Evolutionary conservation across 2,888 invertebrate species (phyloP), one percentile per base, ranked within the genome.

Genomic region (Petrolisthes manimaculis): DNA sequence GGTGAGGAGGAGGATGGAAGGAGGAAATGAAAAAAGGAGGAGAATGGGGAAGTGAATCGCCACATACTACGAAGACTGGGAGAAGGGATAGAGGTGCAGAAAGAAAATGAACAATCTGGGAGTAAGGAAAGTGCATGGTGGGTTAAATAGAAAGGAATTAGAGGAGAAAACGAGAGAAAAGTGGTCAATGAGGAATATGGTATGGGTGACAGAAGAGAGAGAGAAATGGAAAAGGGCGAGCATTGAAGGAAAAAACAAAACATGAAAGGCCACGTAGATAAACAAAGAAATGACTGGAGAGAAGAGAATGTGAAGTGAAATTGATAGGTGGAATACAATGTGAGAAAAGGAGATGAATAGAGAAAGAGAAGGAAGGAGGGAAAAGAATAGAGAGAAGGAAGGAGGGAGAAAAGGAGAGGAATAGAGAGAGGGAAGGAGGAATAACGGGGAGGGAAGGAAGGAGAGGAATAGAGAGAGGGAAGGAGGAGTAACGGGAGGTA

Each of bases 371-470:
- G 84, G 78, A 54, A 51, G 21, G 67, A 80, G 69, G 37, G 80
- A 81, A 24, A 81, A 54, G 67, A 86, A 74, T n/a, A 55, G n/a
- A 54, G 69, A 54, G 8, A 8, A 79, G 78, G 37, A 37, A 51
- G 77, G 53, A 74, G 54, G 67, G n/a, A 54, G 69, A 54, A 8
- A 5, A 78, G 77, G 24, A 67, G 67, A 83, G 53, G 74, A 21
- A 24, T 37, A 37, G 55, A 18, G 74, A 37, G 37, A 74, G 21
- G 67, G 54, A 86, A 53, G 67, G n/a, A n/a, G 78, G 51, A 83
- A 75, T 51, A 75, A 37, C 9, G 53, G 8, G 53, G 14, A 83
- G 54, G n/a, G 53, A 69, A 56, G 8, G 24, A 67, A 51, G 14
- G 53, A 18, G 24, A 78, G 37, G 24, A 21, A 51, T 21, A 24